phyloP scores from a whole-genome alignment of 2,888 invertebrate species.

The Dryococelus australis region DNA sequence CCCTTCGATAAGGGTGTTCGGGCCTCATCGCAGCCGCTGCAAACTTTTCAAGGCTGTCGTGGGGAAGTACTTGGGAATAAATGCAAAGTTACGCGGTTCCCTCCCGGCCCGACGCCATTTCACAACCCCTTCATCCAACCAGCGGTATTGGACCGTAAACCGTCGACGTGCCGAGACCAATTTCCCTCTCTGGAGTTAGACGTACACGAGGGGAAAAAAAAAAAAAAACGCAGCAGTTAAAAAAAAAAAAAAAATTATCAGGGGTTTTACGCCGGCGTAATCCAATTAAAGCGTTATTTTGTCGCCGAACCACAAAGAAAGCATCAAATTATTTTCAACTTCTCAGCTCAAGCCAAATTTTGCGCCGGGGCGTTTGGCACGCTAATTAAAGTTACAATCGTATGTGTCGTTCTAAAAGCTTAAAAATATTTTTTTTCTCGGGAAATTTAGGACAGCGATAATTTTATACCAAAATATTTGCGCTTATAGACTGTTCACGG shows the following conservation, averaged over 20 bases:
- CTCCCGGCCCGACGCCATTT: neutral
- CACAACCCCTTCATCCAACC: neutral
- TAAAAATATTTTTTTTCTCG: neutral
- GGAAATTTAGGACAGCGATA: neutral
- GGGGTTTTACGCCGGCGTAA: neutral
- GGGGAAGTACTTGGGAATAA: neutral
- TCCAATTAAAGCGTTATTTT: neutral
- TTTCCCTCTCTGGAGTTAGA: neutral
- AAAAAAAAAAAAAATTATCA: conserved; percentile 2
- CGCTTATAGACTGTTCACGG: too few relatives aligned
- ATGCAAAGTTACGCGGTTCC: neutral
- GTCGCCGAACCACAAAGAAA: neutral
- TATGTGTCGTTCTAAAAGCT: neutral
- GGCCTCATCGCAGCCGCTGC: too few relatives aligned
- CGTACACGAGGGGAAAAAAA: neutral
- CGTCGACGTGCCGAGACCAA: neutral
- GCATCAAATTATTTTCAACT: neutral
- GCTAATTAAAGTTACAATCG: neutral
- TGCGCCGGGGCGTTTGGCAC: neutral
- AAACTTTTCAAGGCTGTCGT: neutral
- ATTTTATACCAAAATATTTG: too few relatives aligned
- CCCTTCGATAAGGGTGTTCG: too few relatives aligned
- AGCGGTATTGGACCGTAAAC: conserved; percentile 10
- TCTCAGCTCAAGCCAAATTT: neutral
- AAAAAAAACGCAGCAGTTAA: neutral